Conservation (phyloP, 2,888 invertebrate species). For the Drosophila koepferae region DNA sequence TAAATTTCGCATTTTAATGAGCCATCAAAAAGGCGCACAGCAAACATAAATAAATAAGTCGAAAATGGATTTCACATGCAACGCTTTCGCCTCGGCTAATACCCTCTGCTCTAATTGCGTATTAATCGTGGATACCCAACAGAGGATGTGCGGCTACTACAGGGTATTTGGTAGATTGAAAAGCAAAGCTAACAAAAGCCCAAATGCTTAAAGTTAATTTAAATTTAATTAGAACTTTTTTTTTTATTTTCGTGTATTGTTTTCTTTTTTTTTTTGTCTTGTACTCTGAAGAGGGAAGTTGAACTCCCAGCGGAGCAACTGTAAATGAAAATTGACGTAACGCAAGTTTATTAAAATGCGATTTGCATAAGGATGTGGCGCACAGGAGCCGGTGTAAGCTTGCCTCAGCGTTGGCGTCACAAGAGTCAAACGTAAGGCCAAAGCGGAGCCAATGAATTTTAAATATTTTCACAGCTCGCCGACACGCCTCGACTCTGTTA, state of each 20-base stretch:
- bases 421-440: slow-evolving; percentile 54
- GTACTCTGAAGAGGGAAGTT: slow-evolving; percentile 7
- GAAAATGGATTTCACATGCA: slow-evolving; percentile 44
- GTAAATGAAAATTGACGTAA: slow-evolving; percentile 79
- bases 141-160: not conserved
- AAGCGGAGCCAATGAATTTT: slow-evolving; percentile 69
- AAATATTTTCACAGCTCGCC: slow-evolving; percentile 62
- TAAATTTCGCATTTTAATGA: slow-evolving; percentile 78
- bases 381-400: slow-evolving; percentile 12
- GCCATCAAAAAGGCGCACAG: slow-evolving; percentile 62
- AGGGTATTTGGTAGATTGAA: slow-evolving; percentile 43
- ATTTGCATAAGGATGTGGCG: slow-evolving; percentile 74
- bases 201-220: slow-evolving; percentile 80
- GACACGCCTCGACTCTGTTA: slow-evolving; percentile 30
- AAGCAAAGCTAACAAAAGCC: slow-evolving; percentile 73
- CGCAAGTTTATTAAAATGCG: slow-evolving; percentile 79
- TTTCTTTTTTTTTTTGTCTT: slow-evolving; percentile 24
- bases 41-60: slow-evolving; percentile 52
- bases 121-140: slow-evolving; percentile 15
- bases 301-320: slow-evolving; percentile 68
- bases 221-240: slow-evolving; percentile 78
- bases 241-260: slow-evolving; percentile 68
- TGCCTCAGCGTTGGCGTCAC: slow-evolving; percentile 1
- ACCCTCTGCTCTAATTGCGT: not conserved
- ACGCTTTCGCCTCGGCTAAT: slow-evolving; percentile 6